Evolutionary conservation across 2,113 vertebrate species (phyloP).

Genomic region (Sturnira hondurensis): DNA sequence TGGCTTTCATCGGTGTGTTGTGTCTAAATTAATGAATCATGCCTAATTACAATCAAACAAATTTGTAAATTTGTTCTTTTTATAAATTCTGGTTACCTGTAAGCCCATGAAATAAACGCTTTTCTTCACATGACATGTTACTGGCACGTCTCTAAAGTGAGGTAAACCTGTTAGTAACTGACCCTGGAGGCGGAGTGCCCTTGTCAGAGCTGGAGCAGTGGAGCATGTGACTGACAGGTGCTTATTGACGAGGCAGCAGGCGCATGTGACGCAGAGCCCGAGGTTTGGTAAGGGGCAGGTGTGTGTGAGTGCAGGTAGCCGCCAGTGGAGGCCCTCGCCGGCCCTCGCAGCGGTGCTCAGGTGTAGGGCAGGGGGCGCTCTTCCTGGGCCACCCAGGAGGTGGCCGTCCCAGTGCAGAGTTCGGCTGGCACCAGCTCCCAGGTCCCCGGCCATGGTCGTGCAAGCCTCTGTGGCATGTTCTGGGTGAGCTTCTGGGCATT

Average conservation of each 20-base stretch:
- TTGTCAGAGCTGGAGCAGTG: not conserved
- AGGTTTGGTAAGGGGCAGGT: not conserved
- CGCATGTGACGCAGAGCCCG: not conserved
- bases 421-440: not conserved
- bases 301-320: no score
- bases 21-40: not conserved
- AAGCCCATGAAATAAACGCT: not conserved
- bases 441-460: fast-evolving
- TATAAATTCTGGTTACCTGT: not conserved
- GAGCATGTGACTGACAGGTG: not conserved
- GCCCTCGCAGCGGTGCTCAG: fast-evolving
- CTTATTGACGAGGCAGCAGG: no score
- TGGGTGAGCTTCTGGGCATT: not conserved
- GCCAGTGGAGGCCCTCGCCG: no score
- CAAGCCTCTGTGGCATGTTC: not conserved
- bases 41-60: not conserved
- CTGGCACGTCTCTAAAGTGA: not conserved
- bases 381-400: not conserved
- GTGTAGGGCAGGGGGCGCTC: not conserved
- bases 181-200: not conserved
- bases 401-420: not conserved
- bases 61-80: not conserved
- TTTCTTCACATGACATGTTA: not conserved
- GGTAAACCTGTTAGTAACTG: not conserved
- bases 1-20: not conserved